Percentiles rank a stretch among this genome's conserved stretches.
These are phyloP conservation scores for Agrilus cyanescens DNA, from an alignment of 2,888 invertebrate species.

Conservation along the genomic window DNA sequence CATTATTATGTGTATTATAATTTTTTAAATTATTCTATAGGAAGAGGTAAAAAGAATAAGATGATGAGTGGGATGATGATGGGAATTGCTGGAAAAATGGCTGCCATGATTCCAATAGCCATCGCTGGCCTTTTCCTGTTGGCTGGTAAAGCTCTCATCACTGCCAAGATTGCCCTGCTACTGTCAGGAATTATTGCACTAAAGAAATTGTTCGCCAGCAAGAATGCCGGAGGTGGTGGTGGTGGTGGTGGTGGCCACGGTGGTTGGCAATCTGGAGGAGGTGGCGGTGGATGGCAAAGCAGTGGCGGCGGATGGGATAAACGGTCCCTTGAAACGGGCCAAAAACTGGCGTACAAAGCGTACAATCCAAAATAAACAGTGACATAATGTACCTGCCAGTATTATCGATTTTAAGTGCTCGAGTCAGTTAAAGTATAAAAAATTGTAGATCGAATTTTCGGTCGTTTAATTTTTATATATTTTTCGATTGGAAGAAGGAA, in stretches of 20 bases:
- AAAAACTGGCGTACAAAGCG: conserved; percentile 61
- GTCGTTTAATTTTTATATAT: too few species aligned
- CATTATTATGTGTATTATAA: conserved; percentile 35
- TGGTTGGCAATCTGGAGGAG: conserved; percentile 15
- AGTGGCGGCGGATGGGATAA: conserved; percentile 57
- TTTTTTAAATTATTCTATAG: conserved; percentile 22
- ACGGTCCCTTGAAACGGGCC: conserved; percentile 47
- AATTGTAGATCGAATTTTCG: too few species aligned
- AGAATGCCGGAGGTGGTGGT: conserved; percentile 45
- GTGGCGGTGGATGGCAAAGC: conserved; percentile 37
- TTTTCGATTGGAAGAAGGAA: too few species aligned
- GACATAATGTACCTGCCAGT: not conserved
- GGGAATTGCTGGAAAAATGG: conserved; percentile 76
- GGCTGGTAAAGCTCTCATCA: conserved; percentile 78
- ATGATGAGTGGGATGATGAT: conserved; percentile 90
- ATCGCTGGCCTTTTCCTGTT: conserved; percentile 70
- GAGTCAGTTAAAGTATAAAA: too few species aligned
- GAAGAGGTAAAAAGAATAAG: conserved; percentile 51
- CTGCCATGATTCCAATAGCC: conserved; percentile 66
- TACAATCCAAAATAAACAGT: conserved; percentile 37
- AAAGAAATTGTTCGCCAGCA: conserved; percentile 66
- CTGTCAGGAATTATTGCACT: conserved; percentile 70
- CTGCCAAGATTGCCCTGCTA: conserved; percentile 65
- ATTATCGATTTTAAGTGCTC: too few species aligned
- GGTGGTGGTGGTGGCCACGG: conserved; percentile 29